phyloP scores from a whole-genome alignment of 2,888 invertebrate species.

The Thysanoteuthis rhombus region DNA sequence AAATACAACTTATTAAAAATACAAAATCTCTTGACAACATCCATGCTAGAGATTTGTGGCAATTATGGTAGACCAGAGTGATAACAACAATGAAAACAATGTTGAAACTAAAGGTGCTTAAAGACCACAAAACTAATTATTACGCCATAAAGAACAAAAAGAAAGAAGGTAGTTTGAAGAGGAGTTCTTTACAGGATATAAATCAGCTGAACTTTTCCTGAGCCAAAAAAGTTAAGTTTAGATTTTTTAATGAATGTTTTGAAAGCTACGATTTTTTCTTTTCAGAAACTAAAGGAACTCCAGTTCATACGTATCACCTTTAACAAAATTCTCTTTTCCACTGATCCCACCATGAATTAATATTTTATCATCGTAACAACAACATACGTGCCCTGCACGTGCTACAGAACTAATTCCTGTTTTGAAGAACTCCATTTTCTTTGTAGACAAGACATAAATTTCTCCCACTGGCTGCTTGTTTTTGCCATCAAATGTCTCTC shows the following conservation, averaged over 20 bases:
- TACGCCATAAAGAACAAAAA: too few species aligned
- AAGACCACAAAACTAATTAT: too few species aligned
- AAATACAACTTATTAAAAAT: too few species aligned
- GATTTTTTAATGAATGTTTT: neutral
- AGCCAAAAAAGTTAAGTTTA: neutral
- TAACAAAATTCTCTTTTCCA: constrained; percentile 48
- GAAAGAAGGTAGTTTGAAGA: too few species aligned
- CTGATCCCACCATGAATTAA: constrained; percentile 62
- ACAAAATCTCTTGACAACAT: too few species aligned
- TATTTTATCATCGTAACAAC: constrained; percentile 46
- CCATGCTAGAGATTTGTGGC: too few species aligned
- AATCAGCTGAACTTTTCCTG: too few species aligned
- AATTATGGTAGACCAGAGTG: too few species aligned
- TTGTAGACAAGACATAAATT: constrained; percentile 53
- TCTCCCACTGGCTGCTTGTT: constrained; percentile 63
- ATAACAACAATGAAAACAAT: too few species aligned
- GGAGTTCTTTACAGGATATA: too few species aligned
- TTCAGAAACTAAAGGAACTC: neutral
- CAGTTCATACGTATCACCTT: constrained; percentile 45
- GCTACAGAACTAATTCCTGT: constrained; percentile 49
- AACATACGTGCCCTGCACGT: constrained; percentile 61
- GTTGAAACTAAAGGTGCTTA: too few species aligned
- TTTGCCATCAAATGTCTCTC: constrained; percentile 66
- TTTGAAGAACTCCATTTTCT: constrained; percentile 51
- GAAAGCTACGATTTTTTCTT: neutral